Conservation (phyloP, 2,797 vertebrate species). For the Antrozous pallidus region DNA sequence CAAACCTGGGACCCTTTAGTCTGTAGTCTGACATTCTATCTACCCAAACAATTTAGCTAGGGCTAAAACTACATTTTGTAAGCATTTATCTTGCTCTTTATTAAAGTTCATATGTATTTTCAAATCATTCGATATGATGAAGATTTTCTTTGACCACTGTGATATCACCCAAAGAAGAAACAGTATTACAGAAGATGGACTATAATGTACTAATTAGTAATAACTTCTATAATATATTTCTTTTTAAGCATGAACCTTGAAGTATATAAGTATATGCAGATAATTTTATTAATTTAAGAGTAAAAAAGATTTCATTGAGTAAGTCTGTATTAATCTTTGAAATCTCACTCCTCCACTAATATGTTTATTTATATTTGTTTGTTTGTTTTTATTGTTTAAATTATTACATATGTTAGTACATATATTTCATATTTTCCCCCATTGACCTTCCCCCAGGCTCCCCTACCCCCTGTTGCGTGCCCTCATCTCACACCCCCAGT, state of each 20-base stretch:
- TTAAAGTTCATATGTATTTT: slow-evolving; percentile 69
- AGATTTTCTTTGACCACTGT: slow-evolving; percentile 65
- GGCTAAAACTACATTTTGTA: slow-evolving; percentile 42
- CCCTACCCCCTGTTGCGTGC: no score
- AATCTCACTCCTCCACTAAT: not conserved
- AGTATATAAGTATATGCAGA: not conserved
- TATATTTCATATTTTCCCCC: no score
- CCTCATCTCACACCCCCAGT: no score
- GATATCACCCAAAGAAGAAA: not conserved
- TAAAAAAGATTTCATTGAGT: not conserved
- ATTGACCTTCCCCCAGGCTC: no score
- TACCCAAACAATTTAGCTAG: no score
- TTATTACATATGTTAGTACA: no score
- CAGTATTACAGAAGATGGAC: slow-evolving; percentile 57
- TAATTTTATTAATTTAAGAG: not conserved
- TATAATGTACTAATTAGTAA: slow-evolving; percentile 65
- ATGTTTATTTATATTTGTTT: no score
- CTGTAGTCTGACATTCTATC: no score
- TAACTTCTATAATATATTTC: not conserved
- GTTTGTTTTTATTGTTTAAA: no score
- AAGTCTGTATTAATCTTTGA: not conserved
- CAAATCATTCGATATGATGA: slow-evolving; percentile 67
- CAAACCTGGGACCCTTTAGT: no score
- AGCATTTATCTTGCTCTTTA: slow-evolving; percentile 54
- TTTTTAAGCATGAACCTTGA: not conserved